Percentiles rank a stretch among this genome's conserved stretches.
These are phyloP conservation scores for Andricus quercusramuli DNA, from an alignment of 2,888 invertebrate species.

Conservation along the genomic window DNA sequence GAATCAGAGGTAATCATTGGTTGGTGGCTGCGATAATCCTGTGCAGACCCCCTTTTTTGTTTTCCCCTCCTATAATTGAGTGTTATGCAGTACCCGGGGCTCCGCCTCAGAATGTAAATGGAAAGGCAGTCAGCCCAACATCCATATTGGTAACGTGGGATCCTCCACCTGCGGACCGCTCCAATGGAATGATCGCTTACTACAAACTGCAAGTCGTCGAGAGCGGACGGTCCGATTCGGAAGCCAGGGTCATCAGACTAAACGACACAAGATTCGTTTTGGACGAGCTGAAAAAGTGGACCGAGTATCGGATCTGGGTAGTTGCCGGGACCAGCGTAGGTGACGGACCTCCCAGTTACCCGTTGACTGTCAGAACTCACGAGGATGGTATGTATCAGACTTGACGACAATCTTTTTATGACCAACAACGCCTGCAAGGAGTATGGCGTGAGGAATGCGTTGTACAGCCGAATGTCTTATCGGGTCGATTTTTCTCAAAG, in stretches of 20 bases:
- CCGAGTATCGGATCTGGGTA: slow-evolving; percentile 97
- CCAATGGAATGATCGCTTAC: slow-evolving; percentile 95
- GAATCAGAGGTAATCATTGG: slow-evolving; percentile 50
- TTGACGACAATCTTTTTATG: slow-evolving; percentile 63
- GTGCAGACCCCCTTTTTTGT: slow-evolving; percentile 61
- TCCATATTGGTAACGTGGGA: slow-evolving; percentile 94
- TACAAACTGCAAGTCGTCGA: slow-evolving; percentile 96
- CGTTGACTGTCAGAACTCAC: slow-evolving; percentile 95
- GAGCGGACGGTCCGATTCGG: slow-evolving; percentile 90
- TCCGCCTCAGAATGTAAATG: slow-evolving; percentile 96
- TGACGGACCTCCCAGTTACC: slow-evolving; percentile 95
- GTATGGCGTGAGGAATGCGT: slow-evolving; percentile 60
- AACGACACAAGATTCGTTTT: slow-evolving; percentile 90
- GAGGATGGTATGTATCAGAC: slow-evolving; percentile 96
- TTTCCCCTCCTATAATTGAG: slow-evolving; percentile 79
- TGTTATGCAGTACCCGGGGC: slow-evolving; percentile 93
- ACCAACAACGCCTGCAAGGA: slow-evolving; percentile 56
- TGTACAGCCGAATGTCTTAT: slow-evolving; percentile 49
- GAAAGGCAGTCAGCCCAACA: slow-evolving; percentile 92
- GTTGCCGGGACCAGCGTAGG: slow-evolving; percentile 97
- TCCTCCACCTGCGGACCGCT: slow-evolving; percentile 93
- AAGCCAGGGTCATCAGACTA: slow-evolving; percentile 89
- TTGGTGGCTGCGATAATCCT: slow-evolving; percentile 65
- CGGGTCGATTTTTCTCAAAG: slow-evolving; percentile 45
- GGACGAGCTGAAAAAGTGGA: slow-evolving; percentile 96